Evolutionary conservation across 2,113 vertebrate genomes (phyloP), one percentile per base, ranked within the genome.

Genomic region (Mus pahari): DNA sequence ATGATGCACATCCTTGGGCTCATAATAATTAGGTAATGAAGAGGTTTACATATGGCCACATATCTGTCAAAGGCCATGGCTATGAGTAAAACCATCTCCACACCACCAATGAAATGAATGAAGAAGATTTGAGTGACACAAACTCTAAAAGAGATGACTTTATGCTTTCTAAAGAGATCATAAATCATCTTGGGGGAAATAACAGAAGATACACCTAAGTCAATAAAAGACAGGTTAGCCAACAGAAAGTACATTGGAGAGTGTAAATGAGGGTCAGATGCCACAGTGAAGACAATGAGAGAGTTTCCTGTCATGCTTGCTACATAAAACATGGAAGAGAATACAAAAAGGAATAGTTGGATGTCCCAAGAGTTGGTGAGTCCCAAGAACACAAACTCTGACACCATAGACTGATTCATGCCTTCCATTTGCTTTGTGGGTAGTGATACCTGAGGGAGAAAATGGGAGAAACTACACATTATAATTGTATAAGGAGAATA

Each of bases 1-100:
- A 75, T 55, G 68, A 73, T 73, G 24, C 86, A 88, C 50, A 42
- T 73, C 16, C 70, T 39, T 55, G 86, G 36, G 9, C 9, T 88
- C 86, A 88, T 88, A 39, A 88, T 73, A 0, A 3, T 88, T 50
- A 88, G 68, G 16, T 88, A 96, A 75, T 94, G 70, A 0, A 96
- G 83, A 50, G 92, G 89, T 6, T 96, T 96, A 88, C 89, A 89
- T 26, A 94, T 88, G 58, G 95, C 95, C 10, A 77, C 74, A 26
- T 94, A 94, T 28, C 91, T 90, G 73, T 90, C 95, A 90, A 79
- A 90, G 53, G 87, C 86, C 91, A 96, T 96, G 81, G 66, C 71
- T 78, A 87, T 58, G 50, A 89, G 87, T 20, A 89, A 20, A 11
- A 45, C 53, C 87, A 89, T 89, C 1, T 89, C 87, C n/a, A 89